Evolutionary conservation across 2,797 vertebrate species (phyloP), one percentile per base, ranked within the genome.

Genomic region (Centropyge bicolor): DNA sequence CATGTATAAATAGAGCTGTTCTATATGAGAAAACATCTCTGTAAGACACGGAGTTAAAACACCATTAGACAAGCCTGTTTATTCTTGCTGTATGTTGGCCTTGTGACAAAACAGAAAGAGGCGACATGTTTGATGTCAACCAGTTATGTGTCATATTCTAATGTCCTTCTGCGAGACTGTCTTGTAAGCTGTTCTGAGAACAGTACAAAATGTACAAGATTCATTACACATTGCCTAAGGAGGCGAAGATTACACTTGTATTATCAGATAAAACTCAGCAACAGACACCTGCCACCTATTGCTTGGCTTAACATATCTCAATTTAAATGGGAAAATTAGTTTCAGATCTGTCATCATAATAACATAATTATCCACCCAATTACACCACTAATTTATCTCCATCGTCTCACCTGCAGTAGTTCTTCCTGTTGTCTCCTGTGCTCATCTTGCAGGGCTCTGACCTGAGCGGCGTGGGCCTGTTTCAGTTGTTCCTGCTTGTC

Each of bases 321-420:
- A 43, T n/a, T 51, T 13, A n/a, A 41, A 51, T 38, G 38, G 36
- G 46, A 6, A 12, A 3, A 41, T 61, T 56, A 3, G 8, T 22
- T 41, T 70, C 41, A 54, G 8, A 43, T 64, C 10, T 46, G 20
- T 71, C 14, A 55, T 40, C 10, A 49, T 27, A 63, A 70, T 12
- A 51, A 57, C 27, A 3, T 27, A 40, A 43, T 36, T 40, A 31
- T 55, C 46, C 4, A 16, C 20, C 6, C 22, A 11, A 4, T n/a
- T 12, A 66, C 27, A 54, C 36, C 13, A 40, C 36, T 27, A 43
- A 5, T 49, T 9, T 2, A 5, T 41, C 12, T 41, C 1, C 13
- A 11, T n/a, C 2, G 24, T 77, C 91, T 92, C 69, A 96, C 95
- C 93, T 95, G 94, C 20, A 94, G 81, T 0, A 94, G 81, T 45